Evolutionary conservation across 2,113 vertebrate genomes (phyloP).

Genomic region (Brachirus orientalis): DNA sequence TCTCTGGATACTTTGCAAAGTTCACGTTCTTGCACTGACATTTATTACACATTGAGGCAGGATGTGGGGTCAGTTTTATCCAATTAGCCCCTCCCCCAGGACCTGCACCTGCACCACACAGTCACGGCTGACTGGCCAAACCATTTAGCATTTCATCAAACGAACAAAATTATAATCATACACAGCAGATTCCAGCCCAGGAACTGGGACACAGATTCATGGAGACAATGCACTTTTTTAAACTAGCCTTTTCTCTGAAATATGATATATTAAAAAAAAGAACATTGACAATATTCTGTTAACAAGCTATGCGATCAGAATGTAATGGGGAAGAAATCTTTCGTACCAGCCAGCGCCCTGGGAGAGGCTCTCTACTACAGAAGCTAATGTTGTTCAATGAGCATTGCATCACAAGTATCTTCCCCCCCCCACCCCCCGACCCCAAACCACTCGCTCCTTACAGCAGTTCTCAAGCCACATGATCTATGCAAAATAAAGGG

Average conservation of each 20-base stretch:
- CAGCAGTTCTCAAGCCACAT: conserved; percentile 69
- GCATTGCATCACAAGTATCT: conserved; percentile 47
- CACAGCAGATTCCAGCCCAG: conserved; percentile 73
- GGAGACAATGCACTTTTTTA: conserved; percentile 81
- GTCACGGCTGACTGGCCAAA: conserved; percentile 56
- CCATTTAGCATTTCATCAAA: conserved; percentile 32
- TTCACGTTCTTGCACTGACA: conserved; percentile 68
- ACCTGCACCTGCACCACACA: conserved; percentile 36
- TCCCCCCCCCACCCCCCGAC: conserved; percentile 4
- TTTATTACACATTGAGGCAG: conserved; percentile 70
- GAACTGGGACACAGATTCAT: conserved; percentile 73
- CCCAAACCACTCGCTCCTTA: conserved; percentile 60
- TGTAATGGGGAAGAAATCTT: conserved; percentile 78
- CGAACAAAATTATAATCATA: conserved; percentile 77
- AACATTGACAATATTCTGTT: conserved; percentile 79
- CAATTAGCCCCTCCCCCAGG: conserved; percentile 24
- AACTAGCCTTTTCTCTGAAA: conserved; percentile 80
- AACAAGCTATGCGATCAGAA: conserved; percentile 61
- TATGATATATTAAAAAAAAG: conserved; percentile 66
- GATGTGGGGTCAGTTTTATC: conserved; percentile 25
- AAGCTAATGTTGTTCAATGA: conserved; percentile 77
- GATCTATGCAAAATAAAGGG: conserved; percentile 82
- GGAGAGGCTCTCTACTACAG: conserved; percentile 63
- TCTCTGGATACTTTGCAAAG: conserved; percentile 76
- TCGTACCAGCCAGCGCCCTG: conserved; percentile 73